Evolutionary conservation across 2,888 invertebrate genomes (phyloP), one percentile per base, ranked within the genome.

Genomic region (Mimachlamys varia): DNA sequence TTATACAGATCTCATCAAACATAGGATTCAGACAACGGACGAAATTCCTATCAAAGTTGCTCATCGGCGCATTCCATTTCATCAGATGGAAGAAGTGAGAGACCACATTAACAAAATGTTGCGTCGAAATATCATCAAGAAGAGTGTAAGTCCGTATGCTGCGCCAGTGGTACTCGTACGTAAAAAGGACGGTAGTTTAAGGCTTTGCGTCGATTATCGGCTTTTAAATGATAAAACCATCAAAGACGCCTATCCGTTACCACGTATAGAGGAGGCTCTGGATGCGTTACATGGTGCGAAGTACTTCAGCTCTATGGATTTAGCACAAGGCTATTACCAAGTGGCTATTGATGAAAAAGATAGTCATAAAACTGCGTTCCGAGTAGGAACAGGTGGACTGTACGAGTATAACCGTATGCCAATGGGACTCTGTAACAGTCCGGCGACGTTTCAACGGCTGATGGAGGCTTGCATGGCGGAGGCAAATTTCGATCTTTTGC

Each of bases 401-500:
- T n/a, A n/a, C n/a, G n/a, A n/a, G n/a, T n/a, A n/a, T n/a, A n/a
- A n/a, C n/a, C n/a, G n/a, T n/a, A n/a, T n/a, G 92, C 93, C 93
- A 12, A 90, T 93, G 50, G 93, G 93, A 2, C 76, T 94, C 4
- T 92, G 90, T 49, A 93, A 92, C 88, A 91, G 92, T 15, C 93
- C 94, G 0, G 91, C 92, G 2, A 94, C 93, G 0, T 94, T 94
- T 88, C 91, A 91, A 89, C n/a, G 93, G 7, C 37, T 94, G 12
- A 93, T 94, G 93, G 92, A 94, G 22, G 90, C 88, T 17, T 90
- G 90, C 55, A 91, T 94, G 37, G 91, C 90, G 55, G 94, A 93
- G 38, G 88, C 90, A 27, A 93, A 91, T 92, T 93, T 88, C n/a
- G 90, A 94, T 44, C 89, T 90, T 1, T 27, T 92, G 7, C 88